Evolutionary conservation across 2,797 vertebrate genomes (phyloP), one percentile per base, ranked within the genome.

Genomic region (Rhyacichthys aspro): DNA sequence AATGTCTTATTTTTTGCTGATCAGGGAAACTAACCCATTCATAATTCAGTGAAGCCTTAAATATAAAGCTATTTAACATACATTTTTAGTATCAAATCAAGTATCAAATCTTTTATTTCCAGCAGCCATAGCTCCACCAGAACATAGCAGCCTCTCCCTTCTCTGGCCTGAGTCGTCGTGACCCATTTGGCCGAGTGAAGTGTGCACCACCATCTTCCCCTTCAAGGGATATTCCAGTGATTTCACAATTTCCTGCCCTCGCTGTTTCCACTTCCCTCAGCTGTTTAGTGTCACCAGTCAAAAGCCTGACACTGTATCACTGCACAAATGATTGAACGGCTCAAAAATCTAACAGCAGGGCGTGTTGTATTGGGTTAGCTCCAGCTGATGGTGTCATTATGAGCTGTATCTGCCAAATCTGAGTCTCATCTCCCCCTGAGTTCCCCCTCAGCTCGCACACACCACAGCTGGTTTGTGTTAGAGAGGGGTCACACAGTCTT

Each of bases 391-490:
- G 82, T 84, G 84, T 90, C 84, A 86, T 85, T 47, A 47, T 3
- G 28, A 58, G 50, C 49, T 76, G 70, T 67, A 77, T 84, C 55
- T 76, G 77, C 83, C 81, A 81, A 55, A 74, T 68, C 54, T 57
- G 60, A 71, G 56, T 47, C 67, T 81, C 73, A 73, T 83, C 82
- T 70, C 69, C 65, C 57, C 69, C 56, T 55, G 10, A 53, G 70
- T 75, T 59, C 67, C 62, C 72, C 60, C 59, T 63, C 53, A 70
- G 23, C 23, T 28, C 54, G 9, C 39, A 63, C 70, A 72, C 72
- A 64, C 73, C 87, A 84, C 90, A 92, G 89, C 90, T 93, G 90
- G 86, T 91, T 91, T 82, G 76, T 79, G 86, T 93, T 92, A 90
- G 75, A 69, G 71, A 79, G 79, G 83, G 89, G 87, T 91, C 88